Evolutionary conservation across 2,797 vertebrate genomes (phyloP), one percentile per base, ranked within the genome.

Genomic region (Sebastes matsubarae): DNA sequence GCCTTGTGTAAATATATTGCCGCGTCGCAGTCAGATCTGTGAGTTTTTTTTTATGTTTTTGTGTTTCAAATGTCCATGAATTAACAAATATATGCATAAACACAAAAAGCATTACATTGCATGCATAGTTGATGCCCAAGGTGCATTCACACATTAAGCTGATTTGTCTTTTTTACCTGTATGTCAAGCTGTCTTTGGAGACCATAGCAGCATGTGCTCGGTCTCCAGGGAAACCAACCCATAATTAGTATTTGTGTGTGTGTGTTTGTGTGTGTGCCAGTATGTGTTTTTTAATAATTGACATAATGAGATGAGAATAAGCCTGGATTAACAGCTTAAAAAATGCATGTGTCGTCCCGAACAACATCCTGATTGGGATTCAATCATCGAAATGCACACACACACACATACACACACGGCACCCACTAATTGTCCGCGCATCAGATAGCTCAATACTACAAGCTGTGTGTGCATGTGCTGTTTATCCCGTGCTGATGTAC

Each of bases 321-420:
- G 94, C 94, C 89, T 77, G 91, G 91, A 95, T 95, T 95, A 94
- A 90, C 89, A 91, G 77, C 91, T 94, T 92, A 88, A 89, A 90
- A 46, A 93, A 91, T 87, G 89, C 86, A 89, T 73, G 84, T 86
- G 93, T 95, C 79, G 89, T 93, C 87, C 88, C 83, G 46, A 92
- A 93, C 89, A 92, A 93, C 91, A 82, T 81, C 87, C 87, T 92
- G 89, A 95, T 93, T 89, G 89, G 87, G 83, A 88, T 73, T 87
- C 92, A 92, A 89, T 93, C 89, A 88, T 83, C 77, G 25, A 88
- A 91, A 91, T 84, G 75, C 76, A 82, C 74, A 81, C 83, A 82
- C 54, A 38, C 55, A 46, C 27, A 63, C 72, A 67, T 63, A 67
- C 66, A 78, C 50, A 59, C 36, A 50, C 34, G 22, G 38, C 29